A percentile compares a stretch with the other conserved stretches of the same genome.
These are phyloP conservation scores for Pseudomyrmex flavicornis DNA, from an alignment of 1,140 invertebrate species.

Conservation along the genomic window DNA sequence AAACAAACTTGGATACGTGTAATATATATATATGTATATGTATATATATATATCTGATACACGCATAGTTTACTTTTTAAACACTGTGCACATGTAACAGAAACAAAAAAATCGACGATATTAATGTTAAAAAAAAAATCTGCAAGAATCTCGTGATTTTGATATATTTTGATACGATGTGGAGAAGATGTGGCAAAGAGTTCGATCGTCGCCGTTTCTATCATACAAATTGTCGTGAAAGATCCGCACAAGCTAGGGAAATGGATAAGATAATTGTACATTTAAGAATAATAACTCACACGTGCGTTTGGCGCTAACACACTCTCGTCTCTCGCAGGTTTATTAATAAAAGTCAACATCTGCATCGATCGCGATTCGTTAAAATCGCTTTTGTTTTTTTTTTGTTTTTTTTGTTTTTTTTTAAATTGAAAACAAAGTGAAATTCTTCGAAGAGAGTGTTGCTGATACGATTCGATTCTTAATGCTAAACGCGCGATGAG, in stretches of 20 bases:
- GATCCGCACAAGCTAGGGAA: slow-evolving; percentile 38
- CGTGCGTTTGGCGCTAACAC: slow-evolving; percentile 43
- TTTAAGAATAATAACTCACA: slow-evolving; percentile 71
- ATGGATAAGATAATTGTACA: slow-evolving; percentile 56
- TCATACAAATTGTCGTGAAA: slow-evolving; percentile 29
- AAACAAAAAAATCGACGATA: too few species aligned
- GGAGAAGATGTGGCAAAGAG: slow-evolving; percentile 13
- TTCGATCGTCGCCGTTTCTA: slow-evolving; percentile 44
- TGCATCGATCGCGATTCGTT: background rate
- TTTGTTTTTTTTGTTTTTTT: too few species aligned
- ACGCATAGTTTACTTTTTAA: slow-evolving; percentile 38
- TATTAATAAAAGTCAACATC: background rate
- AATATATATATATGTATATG: too few species aligned
- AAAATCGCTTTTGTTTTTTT: too few species aligned
- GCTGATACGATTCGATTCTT: background rate
- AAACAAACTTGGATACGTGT: too few species aligned
- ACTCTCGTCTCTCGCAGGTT: background rate
- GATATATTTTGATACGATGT: slow-evolving; percentile 56
- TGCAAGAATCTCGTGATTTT: slow-evolving; percentile 28
- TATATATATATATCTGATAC: too few species aligned
- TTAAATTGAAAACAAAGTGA: background rate
- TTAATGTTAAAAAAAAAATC: too few species aligned
- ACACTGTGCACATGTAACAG: background rate
- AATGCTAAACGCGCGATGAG: slow-evolving; percentile 45
- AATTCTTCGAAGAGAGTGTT: background rate